phyloP scores from a whole-genome alignment of 2,113 vertebrate genomes.

The Glaucomys volans region DNA sequence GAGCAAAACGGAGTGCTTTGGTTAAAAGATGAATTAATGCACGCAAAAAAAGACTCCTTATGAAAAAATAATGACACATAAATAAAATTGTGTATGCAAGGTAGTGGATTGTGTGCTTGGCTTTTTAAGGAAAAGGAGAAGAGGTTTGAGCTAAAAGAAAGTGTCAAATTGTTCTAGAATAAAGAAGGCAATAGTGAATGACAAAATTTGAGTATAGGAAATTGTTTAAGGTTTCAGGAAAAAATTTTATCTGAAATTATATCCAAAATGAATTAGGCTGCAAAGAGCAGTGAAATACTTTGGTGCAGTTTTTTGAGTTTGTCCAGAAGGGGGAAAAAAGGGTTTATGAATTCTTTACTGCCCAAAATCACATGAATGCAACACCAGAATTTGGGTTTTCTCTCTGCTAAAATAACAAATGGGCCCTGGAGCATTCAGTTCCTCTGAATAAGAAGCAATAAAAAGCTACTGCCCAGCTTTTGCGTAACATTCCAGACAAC shows the following conservation, averaged over 20 bases:
- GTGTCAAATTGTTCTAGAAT: not conserved
- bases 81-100: not conserved
- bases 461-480: not conserved
- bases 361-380: not conserved
- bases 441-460: conserved; percentile 1
- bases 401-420: not conserved
- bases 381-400: not conserved
- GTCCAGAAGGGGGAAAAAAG: not conserved
- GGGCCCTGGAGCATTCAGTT: not conserved
- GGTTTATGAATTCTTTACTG: not conserved
- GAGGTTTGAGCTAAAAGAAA: not conserved
- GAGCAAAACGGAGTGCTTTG: not conserved
- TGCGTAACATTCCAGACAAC: conserved; percentile 17
- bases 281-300: not conserved
- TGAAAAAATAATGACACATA: not conserved
- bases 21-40: not conserved
- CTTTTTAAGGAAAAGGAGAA: not conserved
- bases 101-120: not conserved
- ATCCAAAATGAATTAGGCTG: not conserved
- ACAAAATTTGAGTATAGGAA: not conserved
- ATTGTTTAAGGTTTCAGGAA: not conserved
- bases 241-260: not conserved
- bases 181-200: not conserved
- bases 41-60: not conserved
- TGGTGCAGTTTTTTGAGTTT: not conserved